These are phyloP conservation scores for Sericinus montela DNA, from an alignment of 2,888 invertebrate genomes.

Conservation along the genomic window DNA sequence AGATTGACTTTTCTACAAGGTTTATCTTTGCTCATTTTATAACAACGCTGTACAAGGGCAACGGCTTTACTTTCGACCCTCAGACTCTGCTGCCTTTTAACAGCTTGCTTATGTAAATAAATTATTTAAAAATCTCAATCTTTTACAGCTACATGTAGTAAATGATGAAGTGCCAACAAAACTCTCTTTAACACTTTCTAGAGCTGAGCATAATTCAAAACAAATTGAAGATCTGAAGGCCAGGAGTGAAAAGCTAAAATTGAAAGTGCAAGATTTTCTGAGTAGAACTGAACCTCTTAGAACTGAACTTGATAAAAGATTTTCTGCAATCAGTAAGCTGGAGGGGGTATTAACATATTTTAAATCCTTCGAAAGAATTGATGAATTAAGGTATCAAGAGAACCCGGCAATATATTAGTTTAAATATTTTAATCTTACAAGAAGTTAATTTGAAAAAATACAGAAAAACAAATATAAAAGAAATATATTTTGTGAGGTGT, in stretches of 20 bases:
- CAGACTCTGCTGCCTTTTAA: no score
- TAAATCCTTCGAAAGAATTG: conserved; percentile 83
- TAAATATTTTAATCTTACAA: no score
- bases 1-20: no score
- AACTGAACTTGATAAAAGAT: conserved; percentile 60
- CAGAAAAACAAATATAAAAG: no score
- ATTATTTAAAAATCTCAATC: not conserved
- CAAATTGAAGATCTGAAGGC: conserved; percentile 67
- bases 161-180: conserved; percentile 82
- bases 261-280: conserved; percentile 58
- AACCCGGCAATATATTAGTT: no score
- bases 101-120: no score
- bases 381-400: conserved; percentile 81
- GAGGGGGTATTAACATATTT: conserved; percentile 82
- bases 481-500: no score
- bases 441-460: no score
- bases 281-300: conserved; percentile 59
- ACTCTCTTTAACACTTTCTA: conserved; percentile 81
- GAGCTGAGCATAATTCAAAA: conserved; percentile 77
- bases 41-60: no score
- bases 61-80: no score
- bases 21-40: no score
- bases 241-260: conserved; percentile 63
- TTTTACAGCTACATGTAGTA: conserved; percentile 79
- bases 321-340: conserved; percentile 72